Base-by-base conservation (phyloP, 2,888 invertebrate species). In the Allygus modestus region DNA sequence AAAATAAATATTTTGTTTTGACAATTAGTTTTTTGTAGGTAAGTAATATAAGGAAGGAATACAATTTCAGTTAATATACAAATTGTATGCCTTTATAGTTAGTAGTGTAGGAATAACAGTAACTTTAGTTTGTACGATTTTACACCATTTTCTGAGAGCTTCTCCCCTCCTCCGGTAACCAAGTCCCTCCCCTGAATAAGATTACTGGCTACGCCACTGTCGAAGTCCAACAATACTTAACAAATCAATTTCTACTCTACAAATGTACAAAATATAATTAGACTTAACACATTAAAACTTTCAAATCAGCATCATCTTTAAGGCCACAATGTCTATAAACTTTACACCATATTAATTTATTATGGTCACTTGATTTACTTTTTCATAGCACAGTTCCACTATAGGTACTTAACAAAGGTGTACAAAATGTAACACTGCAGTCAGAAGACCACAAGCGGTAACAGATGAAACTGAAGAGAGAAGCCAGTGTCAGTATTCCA, bases 401-500 rank as follows among this genome's bases (percentile, higher is more conserved):
- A 37, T 11, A 17, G 54, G 23, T 23, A 54, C 5, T 9, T 23
- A 9, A 54, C 11, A 20, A 54, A n/a, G 54, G 20, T 65, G 65
- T 28, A 65, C 65, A 65, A 31, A 28, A 28, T 65, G 28, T 28
- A 65, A 65, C 65, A 31, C 15, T 28, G 58, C 65, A 5, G 15
- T 54, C 23, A 23, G 23, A 23, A 23, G 54, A 54, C 54, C 54
- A 23, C 23, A 11, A 54, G 65, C 5, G 58, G 58, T 58, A 58
- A 58, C 58, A 23, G 20, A 58, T 23, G 23, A 23, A 20, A 58
- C 2, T 58, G 58, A 4, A 58, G 58, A 5, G 17, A 4, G 23
- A n/a, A 65, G 41, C 71, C 71, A 41, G 7, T 20, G 71, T 71
- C 71, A 71, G 71, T 71, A 71, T 17, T 71, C 71, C 71, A 41